phyloP scores from a whole-genome alignment of 2,797 vertebrate species.

The Siniperca undulata region DNA sequence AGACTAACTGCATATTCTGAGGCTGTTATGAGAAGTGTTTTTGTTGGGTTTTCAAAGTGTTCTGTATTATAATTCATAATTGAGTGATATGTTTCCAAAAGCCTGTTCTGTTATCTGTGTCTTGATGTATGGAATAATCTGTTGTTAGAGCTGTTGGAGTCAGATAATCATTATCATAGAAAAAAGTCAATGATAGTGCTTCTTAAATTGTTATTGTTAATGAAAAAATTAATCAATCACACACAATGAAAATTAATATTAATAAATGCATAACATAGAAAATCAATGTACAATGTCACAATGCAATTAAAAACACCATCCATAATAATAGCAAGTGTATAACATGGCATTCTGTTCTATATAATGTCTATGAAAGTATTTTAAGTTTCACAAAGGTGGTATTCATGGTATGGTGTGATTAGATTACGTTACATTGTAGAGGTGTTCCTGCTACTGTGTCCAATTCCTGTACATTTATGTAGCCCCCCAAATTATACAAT shows the following conservation, averaged over 20 bases:
- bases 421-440: neutral
- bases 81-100: constrained; percentile 49
- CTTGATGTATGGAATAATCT: constrained; percentile 31
- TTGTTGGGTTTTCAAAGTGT: constrained; percentile 57
- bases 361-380: neutral
- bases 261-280: neutral
- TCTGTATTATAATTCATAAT: constrained; percentile 57
- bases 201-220: neutral
- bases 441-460: neutral
- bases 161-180: neutral
- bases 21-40: constrained; percentile 59
- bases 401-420: constrained; percentile 4
- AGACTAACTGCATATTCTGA: constrained; percentile 55
- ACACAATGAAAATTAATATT: neutral
- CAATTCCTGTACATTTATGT: neutral
- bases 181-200: neutral
- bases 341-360: neutral
- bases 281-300: neutral
- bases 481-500: neutral
- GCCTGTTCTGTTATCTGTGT: constrained; percentile 22
- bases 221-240: neutral
- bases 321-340: constrained; percentile 7
- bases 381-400: neutral
- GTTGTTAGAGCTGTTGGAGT: neutral
- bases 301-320: neutral